Percentiles rank a stretch among this genome's conserved stretches.
phyloP scores from a whole-genome alignment of 2,888 invertebrate genomes.

The Drosophila paramelanica region DNA sequence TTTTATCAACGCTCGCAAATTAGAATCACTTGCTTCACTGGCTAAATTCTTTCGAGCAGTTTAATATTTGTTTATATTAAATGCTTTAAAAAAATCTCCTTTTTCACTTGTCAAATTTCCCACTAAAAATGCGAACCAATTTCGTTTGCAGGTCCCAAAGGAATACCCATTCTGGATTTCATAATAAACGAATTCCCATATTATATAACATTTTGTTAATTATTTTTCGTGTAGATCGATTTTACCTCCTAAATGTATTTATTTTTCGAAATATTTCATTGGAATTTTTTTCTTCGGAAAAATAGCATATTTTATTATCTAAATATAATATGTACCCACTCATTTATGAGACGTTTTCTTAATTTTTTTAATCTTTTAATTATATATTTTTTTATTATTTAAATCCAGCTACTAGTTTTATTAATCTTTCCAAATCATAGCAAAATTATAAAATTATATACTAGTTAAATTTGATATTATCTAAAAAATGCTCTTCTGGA shows the following conservation, averaged over 20 bases:
- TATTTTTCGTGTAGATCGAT: rapidly evolving
- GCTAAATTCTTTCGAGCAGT: neutral
- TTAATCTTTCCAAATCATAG: too few relatives aligned
- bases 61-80: too few relatives aligned
- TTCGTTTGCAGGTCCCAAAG: neutral
- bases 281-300: neutral
- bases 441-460: too few relatives aligned
- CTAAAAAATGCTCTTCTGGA: too few relatives aligned
- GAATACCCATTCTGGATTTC: too few relatives aligned
- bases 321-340: too few relatives aligned
- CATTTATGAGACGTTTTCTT: too few relatives aligned
- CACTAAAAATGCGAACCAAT: neutral
- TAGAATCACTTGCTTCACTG: slow-evolving; percentile 13
- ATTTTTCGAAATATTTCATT: too few relatives aligned
- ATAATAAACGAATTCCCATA: neutral
- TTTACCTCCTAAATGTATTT: neutral
- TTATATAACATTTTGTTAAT: neutral
- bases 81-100: neutral
- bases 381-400: too few relatives aligned
- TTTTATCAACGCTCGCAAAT: neutral
- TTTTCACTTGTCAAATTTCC: neutral
- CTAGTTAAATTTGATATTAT: too few relatives aligned
- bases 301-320: neutral
- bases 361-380: neutral
- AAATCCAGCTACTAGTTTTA: too few relatives aligned